A percentile compares a stretch with the other conserved stretches of the same genome.
phyloP scores from a whole-genome alignment of 2,797 vertebrate genomes.

The Cyclopterus lumpus region DNA sequence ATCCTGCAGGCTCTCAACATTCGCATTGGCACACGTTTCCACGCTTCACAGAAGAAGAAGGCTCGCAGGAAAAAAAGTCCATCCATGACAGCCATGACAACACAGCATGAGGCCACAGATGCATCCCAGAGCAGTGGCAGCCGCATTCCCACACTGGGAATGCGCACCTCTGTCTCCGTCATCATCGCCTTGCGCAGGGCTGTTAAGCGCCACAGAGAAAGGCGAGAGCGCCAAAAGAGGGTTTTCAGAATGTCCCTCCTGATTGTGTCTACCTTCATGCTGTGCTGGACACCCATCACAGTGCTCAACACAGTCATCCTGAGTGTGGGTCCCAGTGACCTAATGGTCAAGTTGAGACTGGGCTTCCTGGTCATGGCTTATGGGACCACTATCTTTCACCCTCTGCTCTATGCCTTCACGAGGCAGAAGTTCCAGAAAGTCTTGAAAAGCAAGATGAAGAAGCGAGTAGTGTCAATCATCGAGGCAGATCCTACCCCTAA shows the following conservation, averaged over 20 bases:
- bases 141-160: constrained; percentile 91
- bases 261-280: constrained; percentile 97
- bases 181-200: constrained; percentile 96
- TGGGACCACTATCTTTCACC: constrained; percentile 98
- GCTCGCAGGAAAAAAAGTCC: constrained; percentile 94
- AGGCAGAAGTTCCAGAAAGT: constrained; percentile 99
- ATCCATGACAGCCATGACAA: constrained; percentile 88
- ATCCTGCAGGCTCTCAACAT: constrained; percentile 99
- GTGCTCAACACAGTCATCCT: constrained; percentile 96
- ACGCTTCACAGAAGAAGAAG: constrained; percentile 96
- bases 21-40: constrained; percentile 96
- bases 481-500: constrained; percentile 94
- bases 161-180: constrained; percentile 97
- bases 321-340: constrained; percentile 94
- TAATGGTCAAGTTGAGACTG: constrained; percentile 94
- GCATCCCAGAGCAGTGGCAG: constrained; percentile 89
- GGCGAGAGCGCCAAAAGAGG: constrained; percentile 95
- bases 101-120: constrained; percentile 82
- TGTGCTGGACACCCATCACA: constrained; percentile 99
- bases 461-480: constrained; percentile 95
- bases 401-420: constrained; percentile 96
- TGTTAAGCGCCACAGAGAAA: constrained; percentile 95
- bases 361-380: constrained; percentile 99
- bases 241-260: constrained; percentile 98
- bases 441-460: constrained; percentile 98